These are phyloP conservation scores for Bombus vancouverensis DNA, from an alignment of 1,140 invertebrate species.

Conservation along the genomic window DNA sequence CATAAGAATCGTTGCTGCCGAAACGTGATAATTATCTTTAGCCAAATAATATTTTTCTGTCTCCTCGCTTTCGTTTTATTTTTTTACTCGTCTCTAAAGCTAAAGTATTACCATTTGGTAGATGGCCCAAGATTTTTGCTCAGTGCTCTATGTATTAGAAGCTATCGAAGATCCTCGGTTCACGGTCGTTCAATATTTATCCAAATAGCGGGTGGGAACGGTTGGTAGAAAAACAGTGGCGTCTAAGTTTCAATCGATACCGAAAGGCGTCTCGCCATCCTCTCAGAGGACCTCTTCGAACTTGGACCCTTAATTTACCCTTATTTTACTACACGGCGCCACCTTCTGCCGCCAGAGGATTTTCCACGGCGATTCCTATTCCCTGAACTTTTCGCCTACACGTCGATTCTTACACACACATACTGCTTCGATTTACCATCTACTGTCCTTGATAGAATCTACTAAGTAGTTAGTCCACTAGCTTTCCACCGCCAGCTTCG, in stretches of 20 bases:
- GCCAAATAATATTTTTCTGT: too few relatives aligned
- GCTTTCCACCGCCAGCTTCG: not conserved
- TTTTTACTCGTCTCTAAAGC: not conserved
- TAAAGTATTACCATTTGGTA: not conserved
- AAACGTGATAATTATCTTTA: too few relatives aligned
- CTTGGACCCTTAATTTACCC: conserved; percentile 30
- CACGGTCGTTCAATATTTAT: not conserved
- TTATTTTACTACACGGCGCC: conserved; percentile 23
- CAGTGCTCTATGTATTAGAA: not conserved
- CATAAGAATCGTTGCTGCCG: too few relatives aligned
- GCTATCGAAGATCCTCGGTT: too few relatives aligned
- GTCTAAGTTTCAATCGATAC: conserved; percentile 23
- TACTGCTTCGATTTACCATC: not conserved
- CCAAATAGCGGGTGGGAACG: not conserved
- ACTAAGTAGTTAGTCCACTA: not conserved
- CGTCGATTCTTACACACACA: conserved; percentile 3
- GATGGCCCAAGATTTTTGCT: not conserved
- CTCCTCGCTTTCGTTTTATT: too few relatives aligned
- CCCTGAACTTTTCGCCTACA: not conserved
- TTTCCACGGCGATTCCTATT: not conserved
- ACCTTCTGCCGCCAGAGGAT: not conserved
- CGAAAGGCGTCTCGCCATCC: not conserved
- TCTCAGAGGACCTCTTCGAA: conserved; percentile 6
- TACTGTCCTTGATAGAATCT: not conserved
- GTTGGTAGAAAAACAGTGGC: not conserved